These are phyloP conservation scores for Diceros bicornis DNA, from an alignment of 2,797 vertebrate genomes.

Conservation along the genomic window DNA sequence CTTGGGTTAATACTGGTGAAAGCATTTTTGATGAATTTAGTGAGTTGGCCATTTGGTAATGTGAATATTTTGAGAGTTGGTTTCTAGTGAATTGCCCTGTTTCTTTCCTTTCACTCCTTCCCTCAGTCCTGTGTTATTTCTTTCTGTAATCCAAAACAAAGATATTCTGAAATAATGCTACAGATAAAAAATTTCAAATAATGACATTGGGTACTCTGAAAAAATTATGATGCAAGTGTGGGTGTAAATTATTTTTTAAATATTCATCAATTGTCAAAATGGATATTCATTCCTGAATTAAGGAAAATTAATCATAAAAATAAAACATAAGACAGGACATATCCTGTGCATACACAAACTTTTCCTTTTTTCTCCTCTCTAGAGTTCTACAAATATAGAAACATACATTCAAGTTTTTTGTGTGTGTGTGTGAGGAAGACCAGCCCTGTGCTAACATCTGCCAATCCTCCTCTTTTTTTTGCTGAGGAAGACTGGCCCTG, in stretches of 20 bases:
- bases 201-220: neutral
- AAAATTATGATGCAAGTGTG: neutral
- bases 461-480: too few relatives aligned
- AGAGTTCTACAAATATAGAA: neutral
- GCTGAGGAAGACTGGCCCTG: too few relatives aligned
- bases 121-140: neutral
- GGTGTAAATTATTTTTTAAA: neutral
- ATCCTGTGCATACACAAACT: neutral
- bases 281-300: neutral
- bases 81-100: neutral
- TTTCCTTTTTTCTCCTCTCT: neutral
- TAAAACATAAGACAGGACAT: neutral
- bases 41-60: neutral
- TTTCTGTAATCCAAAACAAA: neutral
- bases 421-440: too few relatives aligned
- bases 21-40: neutral
- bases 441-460: too few relatives aligned
- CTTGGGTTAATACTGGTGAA: neutral
- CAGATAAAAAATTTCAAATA: neutral
- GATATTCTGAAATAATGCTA: neutral
- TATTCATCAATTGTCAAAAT: neutral
- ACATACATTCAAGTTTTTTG: neutral
- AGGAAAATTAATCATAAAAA: slow-evolving; percentile 8
- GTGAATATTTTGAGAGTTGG: neutral
- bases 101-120: neutral